A percentile compares a stretch with the other conserved stretches of the same genome.
These are phyloP conservation scores for Choristoneura rosaceana DNA, from an alignment of 2,888 invertebrate species.

Conservation along the genomic window DNA sequence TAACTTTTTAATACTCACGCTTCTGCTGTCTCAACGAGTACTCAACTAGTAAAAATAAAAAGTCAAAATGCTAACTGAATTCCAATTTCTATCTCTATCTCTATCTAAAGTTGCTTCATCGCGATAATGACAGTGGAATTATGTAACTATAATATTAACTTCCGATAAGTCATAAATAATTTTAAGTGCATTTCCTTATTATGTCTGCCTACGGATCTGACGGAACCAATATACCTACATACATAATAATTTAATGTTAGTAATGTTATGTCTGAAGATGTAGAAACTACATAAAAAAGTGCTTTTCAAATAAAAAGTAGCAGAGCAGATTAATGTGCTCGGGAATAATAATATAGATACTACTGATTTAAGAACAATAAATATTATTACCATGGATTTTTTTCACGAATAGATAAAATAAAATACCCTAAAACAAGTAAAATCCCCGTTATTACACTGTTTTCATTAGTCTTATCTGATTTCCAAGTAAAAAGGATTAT, in stretches of 20 bases:
- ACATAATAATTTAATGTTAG: background rate
- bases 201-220: background rate
- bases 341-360: too few relatives aligned
- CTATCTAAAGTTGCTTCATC: background rate
- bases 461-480: background rate
- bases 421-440: background rate
- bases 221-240: background rate
- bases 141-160: background rate
- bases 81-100: background rate
- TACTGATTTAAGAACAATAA: too few relatives aligned
- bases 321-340: too few relatives aligned
- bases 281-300: background rate
- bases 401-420: background rate
- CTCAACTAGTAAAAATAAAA: background rate
- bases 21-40: too few relatives aligned
- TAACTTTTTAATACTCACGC: too few relatives aligned
- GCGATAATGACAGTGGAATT: background rate
- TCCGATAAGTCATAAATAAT: constrained; percentile 4
- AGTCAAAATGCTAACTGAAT: background rate
- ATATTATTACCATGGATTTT: too few relatives aligned
- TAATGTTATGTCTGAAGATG: background rate
- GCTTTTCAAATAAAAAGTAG: background rate
- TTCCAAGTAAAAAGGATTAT: constrained; percentile 1
- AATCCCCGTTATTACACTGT: background rate
- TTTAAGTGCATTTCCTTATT: constrained; percentile 17